Percentiles rank a stretch among this genome's conserved stretches.
phyloP scores from a whole-genome alignment of 2,888 invertebrate species.

The Merodon equestris region DNA sequence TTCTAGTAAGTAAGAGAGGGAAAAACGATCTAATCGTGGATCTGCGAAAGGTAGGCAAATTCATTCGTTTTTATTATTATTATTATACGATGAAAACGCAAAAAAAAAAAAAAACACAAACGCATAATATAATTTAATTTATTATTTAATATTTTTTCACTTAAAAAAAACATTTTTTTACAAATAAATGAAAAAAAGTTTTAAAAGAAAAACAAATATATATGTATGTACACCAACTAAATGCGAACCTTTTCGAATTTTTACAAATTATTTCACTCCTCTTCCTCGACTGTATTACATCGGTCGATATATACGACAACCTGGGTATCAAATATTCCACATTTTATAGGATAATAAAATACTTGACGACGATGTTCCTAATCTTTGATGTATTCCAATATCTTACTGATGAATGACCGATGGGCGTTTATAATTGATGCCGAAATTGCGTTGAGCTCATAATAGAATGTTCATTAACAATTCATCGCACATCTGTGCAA shows the following conservation, averaged over 20 bases:
- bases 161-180: constrained; percentile 27
- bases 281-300: constrained; percentile 3
- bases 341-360: no score
- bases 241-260: constrained; percentile 23
- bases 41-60: constrained; percentile 66
- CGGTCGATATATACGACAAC: no score
- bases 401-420: no score
- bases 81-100: no score
- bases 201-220: no score
- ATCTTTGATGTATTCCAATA: no score
- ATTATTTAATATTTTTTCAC: constrained; percentile 53
- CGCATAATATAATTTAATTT: constrained; percentile 66
- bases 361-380: no score
- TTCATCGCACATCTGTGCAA: background rate
- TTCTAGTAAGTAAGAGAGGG: constrained; percentile 57
- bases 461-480: no score
- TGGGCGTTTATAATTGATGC: no score
- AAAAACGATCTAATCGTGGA: constrained; percentile 60
- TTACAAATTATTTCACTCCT: constrained; percentile 13
- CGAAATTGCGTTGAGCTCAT: no score
- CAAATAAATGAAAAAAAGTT: constrained; percentile 55
- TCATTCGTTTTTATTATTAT: constrained; percentile 44
- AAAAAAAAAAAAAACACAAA: constrained; percentile 17
- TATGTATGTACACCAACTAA: constrained; percentile 21
- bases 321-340: no score